Base-by-base conservation (phyloP, 2,113 vertebrate genomes). In the Scytalopus superciliaris region DNA sequence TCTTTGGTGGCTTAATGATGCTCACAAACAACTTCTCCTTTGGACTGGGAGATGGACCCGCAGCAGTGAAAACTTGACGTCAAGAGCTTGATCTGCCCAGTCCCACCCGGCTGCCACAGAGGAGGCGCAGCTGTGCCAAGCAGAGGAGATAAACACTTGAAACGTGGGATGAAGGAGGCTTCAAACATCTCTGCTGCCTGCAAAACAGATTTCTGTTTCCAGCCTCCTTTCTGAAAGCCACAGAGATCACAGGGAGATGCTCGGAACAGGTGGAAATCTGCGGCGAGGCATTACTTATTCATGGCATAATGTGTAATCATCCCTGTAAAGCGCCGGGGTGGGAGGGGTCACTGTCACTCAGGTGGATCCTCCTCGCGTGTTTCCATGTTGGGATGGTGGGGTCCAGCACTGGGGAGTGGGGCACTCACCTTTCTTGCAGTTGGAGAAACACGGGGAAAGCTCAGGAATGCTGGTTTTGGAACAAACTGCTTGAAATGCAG, bases 141-240 rank as follows among this genome's bases (percentile, higher is more conserved):
- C 76, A 94, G n/a, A 69, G 69, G n/a, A 94, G 90, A 89, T 73
- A 87, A 90, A 95, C 89, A 88, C 93, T 90, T 69, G 90, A 84
- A 94, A 73, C 1, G 0, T 12, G 12, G 85, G 28, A 47, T 73
- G 90, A 74, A 93, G 88, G 94, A 80, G 94, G 64, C 90, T 97
- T 90, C 95, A 90, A 82, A 91, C 78, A 39, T 19, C 94, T 78
- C 94, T 73, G 79, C 90, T 66, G 76, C 86, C 94, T 92, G 88
- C 76, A 77, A 73, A 90, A 84, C 3, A 44, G 53, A 37, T 77
- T 80, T 67, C 23, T 87, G 70, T 4, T 87, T 27, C 73, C 90
- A 78, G 0, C 52, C 89, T 27, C 80, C 68, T 33, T 21, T 64
- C 90, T 69, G 88, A 74, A 87, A 92, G 80, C 53, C 86, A 52